Conservation (phyloP, 2,888 invertebrate genomes). For the Cephalotes varians region DNA sequence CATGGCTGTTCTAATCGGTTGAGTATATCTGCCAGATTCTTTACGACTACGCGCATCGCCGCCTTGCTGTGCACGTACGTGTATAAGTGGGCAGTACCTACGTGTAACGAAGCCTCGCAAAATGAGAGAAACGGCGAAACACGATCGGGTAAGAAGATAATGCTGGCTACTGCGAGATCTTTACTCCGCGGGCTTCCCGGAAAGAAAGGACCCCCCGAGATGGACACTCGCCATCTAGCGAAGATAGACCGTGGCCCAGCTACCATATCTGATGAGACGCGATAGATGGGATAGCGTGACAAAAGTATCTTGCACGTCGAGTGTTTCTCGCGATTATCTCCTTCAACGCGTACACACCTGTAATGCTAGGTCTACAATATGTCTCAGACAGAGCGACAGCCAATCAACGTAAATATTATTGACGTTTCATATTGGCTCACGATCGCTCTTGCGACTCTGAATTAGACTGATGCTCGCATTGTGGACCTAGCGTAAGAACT, state of each 20-base stretch:
- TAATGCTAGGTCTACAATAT: no score
- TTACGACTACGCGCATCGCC: constrained; percentile 31
- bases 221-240: constrained; percentile 79
- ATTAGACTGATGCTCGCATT: no score
- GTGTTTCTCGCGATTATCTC: constrained; percentile 58
- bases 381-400: no score
- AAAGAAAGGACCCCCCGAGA: constrained; percentile 76
- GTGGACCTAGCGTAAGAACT: no score
- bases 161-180: constrained; percentile 77
- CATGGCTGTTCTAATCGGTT: not conserved
- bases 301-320: constrained; percentile 74
- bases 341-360: constrained; percentile 43
- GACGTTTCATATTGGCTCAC: no score
- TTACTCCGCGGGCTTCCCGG: constrained; percentile 79
- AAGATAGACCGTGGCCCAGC: constrained; percentile 78
- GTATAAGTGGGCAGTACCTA: constrained; percentile 67
- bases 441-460: no score
- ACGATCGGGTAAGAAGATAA: constrained; percentile 80
- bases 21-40: constrained; percentile 37
- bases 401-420: no score
- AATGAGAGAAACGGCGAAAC: constrained; percentile 77
- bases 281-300: constrained; percentile 77
- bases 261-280: constrained; percentile 79
- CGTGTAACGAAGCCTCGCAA: constrained; percentile 76
- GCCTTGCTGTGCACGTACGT: constrained; percentile 53